Base-by-base conservation (phyloP, 2,888 invertebrate genomes). In the Beris morrisii region DNA sequence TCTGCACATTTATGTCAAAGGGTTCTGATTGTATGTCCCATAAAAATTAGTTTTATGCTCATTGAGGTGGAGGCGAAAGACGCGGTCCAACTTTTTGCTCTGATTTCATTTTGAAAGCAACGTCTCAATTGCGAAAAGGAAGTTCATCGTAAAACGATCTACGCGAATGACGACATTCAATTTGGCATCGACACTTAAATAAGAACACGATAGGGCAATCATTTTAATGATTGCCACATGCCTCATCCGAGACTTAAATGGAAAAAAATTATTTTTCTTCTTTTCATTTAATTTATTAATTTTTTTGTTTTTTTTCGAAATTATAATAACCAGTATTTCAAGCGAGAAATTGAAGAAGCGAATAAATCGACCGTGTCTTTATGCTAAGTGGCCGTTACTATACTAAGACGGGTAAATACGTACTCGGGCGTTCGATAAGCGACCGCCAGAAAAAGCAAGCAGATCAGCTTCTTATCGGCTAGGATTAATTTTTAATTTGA, bases 401-500 rank as follows among this genome's bases (percentile, higher is more conserved):
- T 22, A 15, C 32, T 32, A 22, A 22, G 22, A 22, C 22, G 22
- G 22, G 22, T 22, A 22, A 22, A 22, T 22, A 22, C 22, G 22
- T 22, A 22, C 22, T 61, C 31, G n/a, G 31, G 6, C 4, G 9
- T 12, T 50, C 50, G 31, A 52, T 12, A 12, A 13, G 22, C 45
- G 32, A 11, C 28, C 22, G 28, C 12, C 52, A 22, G 52, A 11
- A 45, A 22, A 22, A 22, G 22, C 22, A n/a, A 11, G 46, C 46
- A 58, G 9, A 9, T 7, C 38, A 15, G 2, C 32, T 44, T 30
- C 15, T 52, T 61, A 61, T 61, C 61, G 52, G 12, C 30, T 52
- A 22, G 38, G 65, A 57, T 65, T 65, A 65, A 65, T 65, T 65
- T 65, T 65, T 65, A 65, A 65, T 65, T 65, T 65, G 65, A 65